A percentile compares a stretch with the other conserved stretches of the same genome.
phyloP scores from a whole-genome alignment of 2,113 vertebrate species.

The Arvicanthis niloticus region DNA sequence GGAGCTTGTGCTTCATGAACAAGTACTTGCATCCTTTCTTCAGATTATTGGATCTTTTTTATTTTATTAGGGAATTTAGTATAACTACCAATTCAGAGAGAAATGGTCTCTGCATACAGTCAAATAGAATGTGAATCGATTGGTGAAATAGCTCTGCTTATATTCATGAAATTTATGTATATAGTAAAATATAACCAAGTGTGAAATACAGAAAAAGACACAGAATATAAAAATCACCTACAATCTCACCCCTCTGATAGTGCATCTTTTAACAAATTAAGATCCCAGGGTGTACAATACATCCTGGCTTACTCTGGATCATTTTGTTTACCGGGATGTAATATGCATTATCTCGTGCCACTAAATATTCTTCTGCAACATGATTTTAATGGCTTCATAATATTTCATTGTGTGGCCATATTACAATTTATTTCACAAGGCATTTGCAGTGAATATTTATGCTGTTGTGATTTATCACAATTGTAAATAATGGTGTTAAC shows the following conservation, averaged over 20 bases:
- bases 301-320: neutral
- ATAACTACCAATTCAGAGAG: neutral
- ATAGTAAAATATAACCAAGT: neutral
- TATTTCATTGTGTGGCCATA: conserved; percentile 49
- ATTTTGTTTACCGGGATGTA: conserved; percentile 31
- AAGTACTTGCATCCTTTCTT: neutral
- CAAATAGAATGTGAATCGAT: neutral
- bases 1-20: neutral
- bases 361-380: conserved; percentile 18
- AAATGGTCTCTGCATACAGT: neutral
- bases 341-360: neutral
- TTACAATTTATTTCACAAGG: conserved; percentile 47
- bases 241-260: neutral
- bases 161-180: conserved; percentile 17
- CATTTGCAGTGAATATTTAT: conserved; percentile 41
- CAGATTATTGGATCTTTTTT: neutral
- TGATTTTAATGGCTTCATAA: conserved; percentile 62
- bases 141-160: neutral
- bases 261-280: conserved; percentile 41
- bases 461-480: neutral
- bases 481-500: conserved; percentile 11
- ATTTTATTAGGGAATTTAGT: conserved; percentile 32
- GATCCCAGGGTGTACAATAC: neutral
- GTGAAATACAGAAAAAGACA: conserved; percentile 8
- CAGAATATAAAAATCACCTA: neutral